Evolutionary conservation across 2,888 invertebrate species (phyloP).

Genomic region (Epinotia brunnichana): DNA sequence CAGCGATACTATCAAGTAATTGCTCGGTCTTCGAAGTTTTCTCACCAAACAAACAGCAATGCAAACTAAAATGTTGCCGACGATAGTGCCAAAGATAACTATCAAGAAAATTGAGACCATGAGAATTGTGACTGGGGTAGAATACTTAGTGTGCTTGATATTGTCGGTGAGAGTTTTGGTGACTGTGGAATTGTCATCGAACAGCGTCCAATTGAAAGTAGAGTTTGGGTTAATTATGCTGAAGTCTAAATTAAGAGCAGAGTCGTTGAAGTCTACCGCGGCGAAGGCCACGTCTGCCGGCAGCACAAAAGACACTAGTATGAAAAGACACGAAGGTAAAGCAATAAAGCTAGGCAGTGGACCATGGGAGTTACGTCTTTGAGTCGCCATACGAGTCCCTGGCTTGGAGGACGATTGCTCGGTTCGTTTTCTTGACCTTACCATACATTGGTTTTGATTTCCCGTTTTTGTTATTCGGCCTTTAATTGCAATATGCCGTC

Average conservation of each 20-base stretch:
- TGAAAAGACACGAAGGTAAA: conserved; percentile 82
- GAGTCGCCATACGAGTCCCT: conserved; percentile 83
- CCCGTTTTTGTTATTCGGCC: conserved; percentile 48
- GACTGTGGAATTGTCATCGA: conserved; percentile 65
- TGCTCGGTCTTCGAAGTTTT: conserved; percentile 94
- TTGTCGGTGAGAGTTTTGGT: conserved; percentile 54
- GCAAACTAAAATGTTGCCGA: conserved; percentile 96
- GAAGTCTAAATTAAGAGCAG: conserved; percentile 56
- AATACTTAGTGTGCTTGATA: conserved; percentile 76
- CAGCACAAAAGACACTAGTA: conserved; percentile 71
- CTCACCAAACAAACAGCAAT: conserved; percentile 97
- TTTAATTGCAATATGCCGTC: conserved; percentile 44
- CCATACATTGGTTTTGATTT: conserved; percentile 79
- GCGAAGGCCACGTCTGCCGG: conserved; percentile 63
- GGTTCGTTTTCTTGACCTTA: conserved; percentile 67
- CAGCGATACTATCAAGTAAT: conserved; percentile 95
- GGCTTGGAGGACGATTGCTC: conserved; percentile 71
- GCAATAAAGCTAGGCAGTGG: conserved; percentile 83
- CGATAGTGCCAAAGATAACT: conserved; percentile 91
- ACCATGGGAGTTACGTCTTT: conserved; percentile 73
- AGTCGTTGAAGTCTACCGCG: conserved; percentile 65
- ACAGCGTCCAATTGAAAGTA: conserved; percentile 68
- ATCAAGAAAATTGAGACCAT: conserved; percentile 89
- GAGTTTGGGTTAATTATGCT: conserved; percentile 65
- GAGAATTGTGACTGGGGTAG: conserved; percentile 83